These are phyloP conservation scores for Acleris literana DNA, from an alignment of 2,888 invertebrate genomes.

Conservation along the genomic window DNA sequence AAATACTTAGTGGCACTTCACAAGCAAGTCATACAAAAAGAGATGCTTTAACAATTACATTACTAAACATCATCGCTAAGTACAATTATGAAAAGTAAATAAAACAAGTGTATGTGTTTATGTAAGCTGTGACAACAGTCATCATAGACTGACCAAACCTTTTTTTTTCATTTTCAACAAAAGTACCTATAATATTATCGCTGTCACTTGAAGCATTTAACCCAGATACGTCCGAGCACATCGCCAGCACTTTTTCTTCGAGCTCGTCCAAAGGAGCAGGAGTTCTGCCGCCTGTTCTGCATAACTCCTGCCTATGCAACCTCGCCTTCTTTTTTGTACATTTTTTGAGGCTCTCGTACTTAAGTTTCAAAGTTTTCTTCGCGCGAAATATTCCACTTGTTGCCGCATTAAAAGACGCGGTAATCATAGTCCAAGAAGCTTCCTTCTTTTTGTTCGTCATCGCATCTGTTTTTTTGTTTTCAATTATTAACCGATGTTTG, in stretches of 20 bases:
- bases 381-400: neutral
- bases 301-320: neutral
- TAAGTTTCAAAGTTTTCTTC: neutral
- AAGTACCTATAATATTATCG: slow-evolving; percentile 4
- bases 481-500: neutral
- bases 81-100: too few species aligned
- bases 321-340: neutral
- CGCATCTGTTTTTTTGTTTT: neutral
- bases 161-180: too few species aligned
- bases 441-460: neutral
- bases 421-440: neutral
- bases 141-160: too few species aligned
- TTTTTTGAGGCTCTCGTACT: neutral
- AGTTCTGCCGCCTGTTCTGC: neutral
- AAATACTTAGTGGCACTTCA: too few species aligned
- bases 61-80: too few species aligned
- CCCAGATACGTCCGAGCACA: neutral
- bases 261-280: neutral
- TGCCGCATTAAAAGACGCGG: neutral
- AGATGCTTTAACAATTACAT: too few species aligned
- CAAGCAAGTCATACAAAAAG: too few species aligned
- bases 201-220: neutral
- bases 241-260: neutral
- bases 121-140: too few species aligned
- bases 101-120: too few species aligned